Evolutionary conservation across 53 echinoderm and acorn worm genomes (phyloP), one percentile per base, ranked within the genome.

Genomic region (Holothuria scabra): DNA sequence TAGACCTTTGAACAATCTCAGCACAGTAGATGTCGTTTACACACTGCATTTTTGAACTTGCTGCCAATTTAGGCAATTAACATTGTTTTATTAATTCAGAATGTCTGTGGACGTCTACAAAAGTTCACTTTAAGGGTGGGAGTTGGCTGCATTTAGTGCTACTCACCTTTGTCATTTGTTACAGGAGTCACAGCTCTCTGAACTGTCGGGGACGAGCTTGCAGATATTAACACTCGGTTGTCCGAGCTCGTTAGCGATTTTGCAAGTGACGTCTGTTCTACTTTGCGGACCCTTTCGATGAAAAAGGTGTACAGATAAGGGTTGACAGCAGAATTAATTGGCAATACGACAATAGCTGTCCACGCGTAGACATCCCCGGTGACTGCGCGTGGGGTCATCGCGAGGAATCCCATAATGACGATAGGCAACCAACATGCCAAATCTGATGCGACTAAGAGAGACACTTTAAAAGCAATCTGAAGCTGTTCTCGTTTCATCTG

Each of bases 341-440:
- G 78, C 16, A 78, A 56, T 11, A 78, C 52, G 29, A 78, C 31
- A 18, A 78, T 78, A 1, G 78, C 78, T 29, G 78, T 78, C 78
- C 78, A 78, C 25, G 78, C 78, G 18, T 78, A 78, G 57, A 78
- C 58, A 23, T 78, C 78, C 4, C 78, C 78, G 0, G 78, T 32
- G 22, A 78, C 78, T 57, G 78, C 78, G 1, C 31, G 28, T 1
- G 78, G 56, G 14, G 78, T 78, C 26, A 78, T 58, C 1, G 82
- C 63, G 22, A 81, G 18, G 44, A 81, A 28, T 8, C 82, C 62
- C 82, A 81, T 81, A 29, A 81, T 63, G 2, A 81, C 64, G 48
- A 81, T 81, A 19, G 82, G 82, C 82, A 81, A 64, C 82, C 82
- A 81, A 38, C 82, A 81, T 6, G 60, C 31, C 22, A 81, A 81